Evolutionary conservation across 1,140 invertebrate species (phyloP), one percentile per base, ranked within the genome.

Genomic region (Vollenhovia emeryi): DNA sequence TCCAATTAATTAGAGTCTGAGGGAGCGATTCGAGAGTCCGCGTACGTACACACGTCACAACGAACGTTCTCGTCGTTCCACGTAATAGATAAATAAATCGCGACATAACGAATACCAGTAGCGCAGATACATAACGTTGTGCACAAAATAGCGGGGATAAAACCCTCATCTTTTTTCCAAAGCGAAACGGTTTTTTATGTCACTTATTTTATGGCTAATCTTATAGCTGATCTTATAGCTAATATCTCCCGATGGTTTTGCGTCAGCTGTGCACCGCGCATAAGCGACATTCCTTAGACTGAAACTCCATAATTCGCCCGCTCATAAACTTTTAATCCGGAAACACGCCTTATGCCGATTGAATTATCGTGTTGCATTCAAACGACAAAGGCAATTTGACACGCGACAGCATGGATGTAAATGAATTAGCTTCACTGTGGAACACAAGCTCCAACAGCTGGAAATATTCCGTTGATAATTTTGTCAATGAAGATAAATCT

Each of bases 1-100:
- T 80, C 83, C 55, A 88, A 84, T 86, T 91, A 91, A 91, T 91
- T 91, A 88, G 84, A 82, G 48, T 86, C 68, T 86, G 71, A 91
- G 64, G 57, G 69, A 52, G 62, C 82, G 40, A 88, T 91, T 89
- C 55, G 71, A 91, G 85, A 78, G 55, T 73, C 13, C 52, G n/a
- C 43, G 55, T 80, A 21, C 6, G 52, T 18, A 36, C 69, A 36
- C 30, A 71, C 79, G 59, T 79, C 59, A 48, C 55, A 45, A 21
- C 55, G 52, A 21, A 57, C 33, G 21, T 33, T 60, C 8, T 60
- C 69, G 50, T 13, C 8, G 13, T 62, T 60, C 1, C 9, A 30
- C 18, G 11, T n/a, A n/a, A n/a, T n/a, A n/a, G n/a, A n/a, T n/a
- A n/a, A 59, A 40, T 40, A 50, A 87, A 85, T 85, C 60, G 68